phyloP scores from a whole-genome alignment of 2,797 vertebrate genomes.

The Gephyroberyx darwinii region DNA sequence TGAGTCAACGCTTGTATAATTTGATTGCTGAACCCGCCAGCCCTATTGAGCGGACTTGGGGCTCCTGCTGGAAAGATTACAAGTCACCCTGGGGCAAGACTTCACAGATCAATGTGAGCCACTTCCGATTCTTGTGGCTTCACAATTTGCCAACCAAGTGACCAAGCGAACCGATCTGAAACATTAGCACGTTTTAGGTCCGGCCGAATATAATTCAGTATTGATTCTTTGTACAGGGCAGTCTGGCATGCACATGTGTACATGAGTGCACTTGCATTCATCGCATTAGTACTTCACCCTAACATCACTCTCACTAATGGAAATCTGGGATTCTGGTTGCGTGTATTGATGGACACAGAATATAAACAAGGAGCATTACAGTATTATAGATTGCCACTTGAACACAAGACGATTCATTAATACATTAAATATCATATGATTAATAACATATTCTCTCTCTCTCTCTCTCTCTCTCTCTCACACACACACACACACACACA shows the following conservation, averaged over 20 bases:
- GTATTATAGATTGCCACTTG: slow-evolving; percentile 14
- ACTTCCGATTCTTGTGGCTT: slow-evolving; percentile 46
- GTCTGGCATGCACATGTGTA: slow-evolving; percentile 5
- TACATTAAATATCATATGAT: slow-evolving; percentile 17
- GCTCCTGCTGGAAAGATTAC: slow-evolving; percentile 49
- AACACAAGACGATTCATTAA: slow-evolving; percentile 21
- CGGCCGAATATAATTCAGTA: slow-evolving; percentile 43
- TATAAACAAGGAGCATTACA: slow-evolving; percentile 13
- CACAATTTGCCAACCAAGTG: slow-evolving; percentile 62
- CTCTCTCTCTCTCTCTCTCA: neutral
- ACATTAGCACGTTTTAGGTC: slow-evolving; percentile 48
- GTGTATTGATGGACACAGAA: slow-evolving; percentile 3
- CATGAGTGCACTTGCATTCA: slow-evolving; percentile 11
- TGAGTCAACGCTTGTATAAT: slow-evolving; percentile 41
- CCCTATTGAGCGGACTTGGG: slow-evolving; percentile 44
- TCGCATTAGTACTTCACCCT: slow-evolving; percentile 1
- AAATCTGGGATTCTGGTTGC: slow-evolving; percentile 1
- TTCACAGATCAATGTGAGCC: slow-evolving; percentile 59
- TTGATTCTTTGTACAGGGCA: slow-evolving; percentile 34
- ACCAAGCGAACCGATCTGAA: slow-evolving; percentile 65
- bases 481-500: neutral
- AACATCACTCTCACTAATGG: slow-evolving; percentile 40
- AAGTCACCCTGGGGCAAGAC: slow-evolving; percentile 37
- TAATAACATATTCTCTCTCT: neutral
- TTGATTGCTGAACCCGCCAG: slow-evolving; percentile 33